Evolutionary conservation across 2,113 vertebrate genomes (phyloP).

Genomic region (Hylia prasina): DNA sequence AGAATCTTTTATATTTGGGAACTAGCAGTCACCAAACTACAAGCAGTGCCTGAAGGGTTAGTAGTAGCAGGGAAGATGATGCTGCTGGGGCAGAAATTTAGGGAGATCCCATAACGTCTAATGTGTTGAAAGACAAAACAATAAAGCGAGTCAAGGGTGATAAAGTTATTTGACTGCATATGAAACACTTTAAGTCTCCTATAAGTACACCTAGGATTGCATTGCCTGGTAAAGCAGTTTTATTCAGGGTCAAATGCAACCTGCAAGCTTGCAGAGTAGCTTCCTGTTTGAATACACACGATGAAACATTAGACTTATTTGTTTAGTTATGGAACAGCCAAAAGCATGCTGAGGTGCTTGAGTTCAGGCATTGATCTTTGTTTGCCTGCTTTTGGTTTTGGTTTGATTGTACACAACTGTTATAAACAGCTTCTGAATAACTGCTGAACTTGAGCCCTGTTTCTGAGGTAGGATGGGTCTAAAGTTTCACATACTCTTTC

Average conservation of each 20-base stretch:
- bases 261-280: neutral
- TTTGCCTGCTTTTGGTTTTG: neutral
- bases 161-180: slow-evolving; percentile 12
- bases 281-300: neutral
- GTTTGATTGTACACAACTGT: neutral
- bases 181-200: neutral
- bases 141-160: neutral
- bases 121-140: neutral
- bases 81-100: neutral
- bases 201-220: neutral
- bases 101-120: neutral
- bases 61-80: neutral
- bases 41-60: neutral
- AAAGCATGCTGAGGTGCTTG: neutral
- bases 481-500: neutral
- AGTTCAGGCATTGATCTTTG: neutral
- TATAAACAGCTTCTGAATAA: neutral
- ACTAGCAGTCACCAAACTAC: neutral
- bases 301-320: neutral
- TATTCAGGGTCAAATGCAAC: neutral
- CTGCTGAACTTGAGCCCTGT: neutral
- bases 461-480: neutral
- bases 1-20: neutral
- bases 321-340: neutral
- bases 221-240: neutral